A percentile compares a stretch with the other conserved stretches of the same genome.
Evolutionary conservation across 2,113 vertebrate genomes (phyloP).

Genomic region (Empidonax alnorum): DNA sequence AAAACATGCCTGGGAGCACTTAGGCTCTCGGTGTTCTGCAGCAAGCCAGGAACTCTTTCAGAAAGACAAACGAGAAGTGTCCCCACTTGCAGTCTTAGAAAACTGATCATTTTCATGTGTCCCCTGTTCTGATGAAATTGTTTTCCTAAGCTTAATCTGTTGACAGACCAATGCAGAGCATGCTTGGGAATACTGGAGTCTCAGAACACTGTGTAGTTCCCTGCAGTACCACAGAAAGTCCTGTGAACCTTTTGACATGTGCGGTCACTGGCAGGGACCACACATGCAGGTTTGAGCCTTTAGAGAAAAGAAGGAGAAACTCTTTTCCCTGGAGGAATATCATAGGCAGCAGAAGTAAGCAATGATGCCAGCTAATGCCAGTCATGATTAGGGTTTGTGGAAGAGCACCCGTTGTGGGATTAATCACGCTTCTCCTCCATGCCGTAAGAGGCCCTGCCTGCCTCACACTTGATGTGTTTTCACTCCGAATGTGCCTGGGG

Average conservation of each 20-base stretch:
- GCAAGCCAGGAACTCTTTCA: background rate
- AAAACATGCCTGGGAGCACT: slow-evolving; percentile 18
- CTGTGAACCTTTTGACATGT: accelerated
- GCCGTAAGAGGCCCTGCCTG: background rate
- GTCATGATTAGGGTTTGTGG: background rate
- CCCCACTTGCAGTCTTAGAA: background rate
- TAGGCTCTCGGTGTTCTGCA: background rate
- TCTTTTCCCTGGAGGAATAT: background rate
- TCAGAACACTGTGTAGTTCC: background rate
- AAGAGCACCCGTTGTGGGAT: background rate
- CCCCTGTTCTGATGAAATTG: background rate
- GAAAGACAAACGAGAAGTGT: background rate
- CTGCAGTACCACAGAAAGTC: accelerated
- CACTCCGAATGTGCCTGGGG: accelerated
- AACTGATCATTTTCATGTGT: background rate
- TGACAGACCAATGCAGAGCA: background rate
- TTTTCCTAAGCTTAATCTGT: background rate
- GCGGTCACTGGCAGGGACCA: background rate
- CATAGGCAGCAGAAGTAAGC: background rate
- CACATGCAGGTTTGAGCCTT: background rate
- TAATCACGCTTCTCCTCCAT: background rate
- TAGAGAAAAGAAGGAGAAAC: background rate
- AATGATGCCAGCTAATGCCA: background rate
- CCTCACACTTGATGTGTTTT: background rate
- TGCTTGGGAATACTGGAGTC: background rate